These are phyloP conservation scores for Ochotona princeps DNA, from an alignment of 2,113 vertebrate genomes.

Conservation along the genomic window DNA sequence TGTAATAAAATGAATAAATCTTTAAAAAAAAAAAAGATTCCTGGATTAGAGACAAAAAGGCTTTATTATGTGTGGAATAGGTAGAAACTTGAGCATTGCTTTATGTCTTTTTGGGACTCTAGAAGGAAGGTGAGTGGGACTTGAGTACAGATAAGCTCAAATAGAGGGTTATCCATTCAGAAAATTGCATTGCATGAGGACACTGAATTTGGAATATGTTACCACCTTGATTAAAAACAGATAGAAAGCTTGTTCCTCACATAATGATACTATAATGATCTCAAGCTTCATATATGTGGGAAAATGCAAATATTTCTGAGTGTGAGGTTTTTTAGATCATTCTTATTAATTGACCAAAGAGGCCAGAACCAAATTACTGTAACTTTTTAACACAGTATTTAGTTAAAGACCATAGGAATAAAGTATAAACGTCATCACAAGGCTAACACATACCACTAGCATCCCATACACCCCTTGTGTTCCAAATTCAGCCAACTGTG, in stretches of 20 bases:
- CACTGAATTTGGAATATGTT: neutral
- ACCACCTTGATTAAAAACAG: neutral
- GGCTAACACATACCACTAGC: neutral
- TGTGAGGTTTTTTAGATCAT: neutral
- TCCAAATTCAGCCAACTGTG: neutral
- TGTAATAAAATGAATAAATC: no score
- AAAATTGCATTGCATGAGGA: neutral
- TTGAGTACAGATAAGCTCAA: rapidly evolving
- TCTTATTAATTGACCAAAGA: neutral
- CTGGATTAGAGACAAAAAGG: neutral
- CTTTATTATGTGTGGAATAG: neutral
- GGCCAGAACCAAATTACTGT: neutral
- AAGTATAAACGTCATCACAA: neutral
- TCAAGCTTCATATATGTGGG: neutral
- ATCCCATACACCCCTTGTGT: no score
- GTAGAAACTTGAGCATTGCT: neutral
- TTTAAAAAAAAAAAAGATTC: no score
- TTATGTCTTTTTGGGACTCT: neutral
- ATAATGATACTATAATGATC: neutral
- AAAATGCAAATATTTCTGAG: conserved; percentile 9
- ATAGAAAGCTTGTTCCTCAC: neutral
- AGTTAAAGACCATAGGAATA: neutral
- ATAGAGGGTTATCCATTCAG: neutral
- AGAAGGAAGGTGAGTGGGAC: rapidly evolving
- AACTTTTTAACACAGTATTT: neutral